Evolutionary conservation across 2,888 invertebrate genomes (phyloP), one percentile per base, ranked within the genome.

Genomic region (Clistopyga incitator): DNA sequence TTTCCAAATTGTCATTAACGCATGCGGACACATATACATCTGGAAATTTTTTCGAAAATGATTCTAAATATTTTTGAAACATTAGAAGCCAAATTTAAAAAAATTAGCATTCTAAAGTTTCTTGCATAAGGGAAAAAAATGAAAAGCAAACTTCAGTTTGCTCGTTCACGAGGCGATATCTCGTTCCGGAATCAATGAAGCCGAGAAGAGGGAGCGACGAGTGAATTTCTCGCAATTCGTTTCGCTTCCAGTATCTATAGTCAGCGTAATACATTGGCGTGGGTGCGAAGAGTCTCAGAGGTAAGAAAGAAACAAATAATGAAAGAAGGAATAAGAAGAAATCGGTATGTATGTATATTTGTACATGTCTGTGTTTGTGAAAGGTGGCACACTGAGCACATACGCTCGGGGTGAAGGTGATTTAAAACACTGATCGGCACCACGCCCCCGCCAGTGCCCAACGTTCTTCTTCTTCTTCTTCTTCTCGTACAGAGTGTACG

Each of bases 361-460:
- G 71, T 50, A 54, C n/a, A 25, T 47, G 54, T 52, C 64, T 67
- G 54, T 75, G 68, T 68, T 65, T 67, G 82, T 74, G 68, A 56
- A 82, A 80, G 79, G 84, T 84, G 79, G 79, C 76, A 50, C 64
- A 34, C 64, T 82, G 77, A 75, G 70, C 77, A 81, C 83, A 83
- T 85, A 84, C 82, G 81, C 86, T 86, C 81, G 82, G 84, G 81
- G 86, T 85, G 82, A 85, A 91, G 92, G 91, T 92, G 92, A 92
- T 92, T 92, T 92, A 92, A 92, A 92, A 91, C 90, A 89, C 88
- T 88, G 91, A 90, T 87, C 85, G 86, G 78, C 88, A 87, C 88
- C 88, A 91, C 92, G 86, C 86, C 86, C 75, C 83, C 86, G 76
- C 82, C 74, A 38, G 61, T 76, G 71, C 83, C 78, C 82, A 50